Percentiles rank a stretch among this genome's conserved stretches.
Evolutionary conservation across 2,113 vertebrate genomes (phyloP).

Genomic region (Taurulus bubalis): DNA sequence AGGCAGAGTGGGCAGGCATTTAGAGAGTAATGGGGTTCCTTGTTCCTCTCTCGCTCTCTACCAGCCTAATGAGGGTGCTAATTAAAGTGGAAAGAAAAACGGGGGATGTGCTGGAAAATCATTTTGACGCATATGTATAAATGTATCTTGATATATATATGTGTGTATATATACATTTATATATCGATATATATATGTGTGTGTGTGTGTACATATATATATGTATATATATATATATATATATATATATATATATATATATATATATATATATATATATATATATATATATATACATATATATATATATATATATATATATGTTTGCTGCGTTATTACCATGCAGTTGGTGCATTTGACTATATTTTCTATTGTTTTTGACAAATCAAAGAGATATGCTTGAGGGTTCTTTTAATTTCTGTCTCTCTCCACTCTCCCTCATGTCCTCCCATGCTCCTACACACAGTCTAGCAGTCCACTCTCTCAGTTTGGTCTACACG

Average conservation of each 20-base stretch:
- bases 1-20: slow-evolving; percentile 58
- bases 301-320: no score
- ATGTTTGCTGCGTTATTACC: neutral
- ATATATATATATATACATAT: neutral
- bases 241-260: slow-evolving; percentile 26
- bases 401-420: neutral
- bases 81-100: slow-evolving; percentile 89
- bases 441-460: neutral
- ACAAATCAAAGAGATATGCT: slow-evolving; percentile 11
- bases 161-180: neutral
- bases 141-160: no score
- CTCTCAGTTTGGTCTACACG: neutral
- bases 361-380: neutral
- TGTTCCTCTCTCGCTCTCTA: slow-evolving; percentile 62
- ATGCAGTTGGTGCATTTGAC: slow-evolving; percentile 2
- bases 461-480: neutral
- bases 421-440: neutral
- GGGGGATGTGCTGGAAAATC: slow-evolving; percentile 76
- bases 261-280: no score
- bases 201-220: neutral
- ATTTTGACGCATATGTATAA: slow-evolving; percentile 58
- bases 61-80: slow-evolving; percentile 90
- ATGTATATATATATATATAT: neutral
- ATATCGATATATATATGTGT: neutral
- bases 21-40: slow-evolving; percentile 69